Evolutionary conservation across 2,888 invertebrate species (phyloP).

Genomic region (Ernsta delagoae): DNA sequence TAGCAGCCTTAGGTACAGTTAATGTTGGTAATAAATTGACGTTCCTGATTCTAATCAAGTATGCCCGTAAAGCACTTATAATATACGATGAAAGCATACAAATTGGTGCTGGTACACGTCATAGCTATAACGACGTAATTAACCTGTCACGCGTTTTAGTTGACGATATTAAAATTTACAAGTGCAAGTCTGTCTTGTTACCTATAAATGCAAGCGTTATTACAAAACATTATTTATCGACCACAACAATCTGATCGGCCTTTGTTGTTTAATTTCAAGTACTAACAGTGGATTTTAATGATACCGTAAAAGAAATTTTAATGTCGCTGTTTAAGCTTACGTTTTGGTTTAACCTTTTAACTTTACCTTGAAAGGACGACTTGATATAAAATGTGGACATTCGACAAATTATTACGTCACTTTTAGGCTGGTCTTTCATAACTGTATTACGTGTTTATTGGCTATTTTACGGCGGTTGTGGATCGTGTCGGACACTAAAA

Average conservation of each 20-base stretch:
- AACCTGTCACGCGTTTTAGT: constrained; percentile 52
- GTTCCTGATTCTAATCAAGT: constrained; percentile 27
- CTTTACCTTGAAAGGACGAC: constrained; percentile 57
- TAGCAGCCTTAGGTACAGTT: not conserved
- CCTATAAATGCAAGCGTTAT: too few relatives aligned
- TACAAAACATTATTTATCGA: too few relatives aligned
- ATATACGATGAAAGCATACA: constrained; percentile 30
- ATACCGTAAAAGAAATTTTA: constrained; percentile 39
- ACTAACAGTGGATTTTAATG: too few relatives aligned
- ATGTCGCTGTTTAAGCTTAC: constrained; percentile 53
- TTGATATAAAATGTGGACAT: constrained; percentile 79
- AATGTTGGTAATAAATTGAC: constrained; percentile 25
- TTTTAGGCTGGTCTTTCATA: constrained; percentile 77
- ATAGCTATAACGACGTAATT: constrained; percentile 58
- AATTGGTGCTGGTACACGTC: constrained; percentile 39
- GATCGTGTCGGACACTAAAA: constrained; percentile 66
- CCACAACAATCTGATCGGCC: too few relatives aligned
- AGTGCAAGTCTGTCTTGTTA: not conserved
- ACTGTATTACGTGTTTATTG: constrained; percentile 82
- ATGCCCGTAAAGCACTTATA: constrained; percentile 14
- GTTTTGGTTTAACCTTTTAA: constrained; percentile 36
- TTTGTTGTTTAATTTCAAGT: too few relatives aligned
- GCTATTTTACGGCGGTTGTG: constrained; percentile 69
- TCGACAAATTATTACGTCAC: constrained; percentile 76
- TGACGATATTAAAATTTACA: constrained; percentile 27